Base-by-base conservation (phyloP, 2,888 invertebrate species). In the Chrysodeixis includens region DNA sequence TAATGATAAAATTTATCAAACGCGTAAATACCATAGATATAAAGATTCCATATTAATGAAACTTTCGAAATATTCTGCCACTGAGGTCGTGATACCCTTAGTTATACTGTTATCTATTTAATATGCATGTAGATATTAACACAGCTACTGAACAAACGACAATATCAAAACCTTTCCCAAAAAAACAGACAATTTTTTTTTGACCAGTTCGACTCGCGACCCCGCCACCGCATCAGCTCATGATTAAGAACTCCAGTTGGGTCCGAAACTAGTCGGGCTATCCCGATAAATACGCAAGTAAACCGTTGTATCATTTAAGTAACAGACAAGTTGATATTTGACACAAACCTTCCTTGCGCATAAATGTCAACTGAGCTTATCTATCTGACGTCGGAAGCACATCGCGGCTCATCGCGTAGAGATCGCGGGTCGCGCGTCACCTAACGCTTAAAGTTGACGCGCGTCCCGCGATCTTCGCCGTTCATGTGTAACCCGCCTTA, bases 401-500 rank as follows among this genome's bases (percentile, higher is more conserved):
- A 72, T 62, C 70, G 59, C 62, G 54, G 46, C 54, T 63, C 60
- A 74, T 66, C 56, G 51, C 46, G 53, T 59, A 66, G 70, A 66
- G 70, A 69, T 51, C 62, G 54, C 59, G 12, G 51, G 49, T n/a
- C n/a, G n/a, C n/a, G n/a, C n/a, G n/a, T n/a, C n/a, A 71, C 63
- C 49, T 62, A 22, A 52, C 54, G 54, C 52, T 55, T 60, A 64
- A 77, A 66, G 67, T 69, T 66, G 40, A 44, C 63, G 61, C 67
- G 71, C 65, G 51, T 52, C n/a, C n/a, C n/a, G n/a, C n/a, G n/a
- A n/a, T n/a, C n/a, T n/a, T n/a, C n/a, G n/a, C n/a, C n/a, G n/a
- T n/a, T n/a, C 57, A 40, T 75, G 68, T 77, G 79, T 20, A 66
- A 56, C 57, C 30, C 46, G 30, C 74, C 76, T 82, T 70, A 81